phyloP scores from a whole-genome alignment of 2,113 vertebrate genomes.

The Neogobius melanostomus region DNA sequence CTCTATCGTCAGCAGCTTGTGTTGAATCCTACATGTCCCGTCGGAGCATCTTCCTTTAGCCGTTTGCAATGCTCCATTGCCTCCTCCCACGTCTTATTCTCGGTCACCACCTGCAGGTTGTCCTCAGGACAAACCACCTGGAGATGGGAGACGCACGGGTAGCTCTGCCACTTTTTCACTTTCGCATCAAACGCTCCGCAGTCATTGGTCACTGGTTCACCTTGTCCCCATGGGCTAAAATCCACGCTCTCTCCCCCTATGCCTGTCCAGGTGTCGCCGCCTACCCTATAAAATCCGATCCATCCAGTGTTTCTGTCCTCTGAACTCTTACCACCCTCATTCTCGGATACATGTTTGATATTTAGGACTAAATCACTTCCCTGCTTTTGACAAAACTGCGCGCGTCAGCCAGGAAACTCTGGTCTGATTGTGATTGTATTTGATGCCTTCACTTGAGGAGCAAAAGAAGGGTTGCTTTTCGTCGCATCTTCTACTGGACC shows the following conservation, averaged over 20 bases:
- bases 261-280: slow-evolving; percentile 16
- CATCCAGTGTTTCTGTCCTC: slow-evolving; percentile 12
- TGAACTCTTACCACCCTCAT: not conserved
- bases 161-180: accelerated
- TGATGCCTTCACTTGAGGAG: accelerated
- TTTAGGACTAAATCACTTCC: not conserved
- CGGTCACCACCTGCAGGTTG: slow-evolving; percentile 40
- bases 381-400: accelerated
- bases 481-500: slow-evolving; percentile 5
- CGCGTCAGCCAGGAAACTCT: not conserved
- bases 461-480: not conserved
- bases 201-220: not conserved
- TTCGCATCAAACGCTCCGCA: accelerated
- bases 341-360: accelerated
- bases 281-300: slow-evolving; percentile 25
- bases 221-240: slow-evolving; percentile 17
- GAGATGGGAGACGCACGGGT: not conserved
- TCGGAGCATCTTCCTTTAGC: not conserved
- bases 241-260: accelerated
- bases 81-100: slow-evolving; percentile 54
- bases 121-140: not conserved
- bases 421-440: no score
- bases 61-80: slow-evolving; percentile 34
- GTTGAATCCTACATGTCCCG: not conserved
- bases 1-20: slow-evolving; percentile 22